phyloP scores from a whole-genome alignment of 2,888 invertebrate species.

The Nomada goodeniana region DNA sequence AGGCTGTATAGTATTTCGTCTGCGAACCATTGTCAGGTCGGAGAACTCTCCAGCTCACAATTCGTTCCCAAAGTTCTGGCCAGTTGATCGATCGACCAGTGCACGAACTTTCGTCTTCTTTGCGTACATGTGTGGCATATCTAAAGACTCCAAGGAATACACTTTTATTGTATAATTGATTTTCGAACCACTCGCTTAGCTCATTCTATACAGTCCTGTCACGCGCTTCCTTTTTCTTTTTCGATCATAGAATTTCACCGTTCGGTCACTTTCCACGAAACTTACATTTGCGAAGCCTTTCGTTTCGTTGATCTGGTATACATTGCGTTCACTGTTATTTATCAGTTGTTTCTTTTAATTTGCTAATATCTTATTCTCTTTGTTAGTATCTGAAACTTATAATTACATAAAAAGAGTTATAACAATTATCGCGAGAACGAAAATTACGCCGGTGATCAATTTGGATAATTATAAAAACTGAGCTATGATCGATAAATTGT shows the following conservation, averaged over 20 bases:
- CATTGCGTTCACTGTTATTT: background rate
- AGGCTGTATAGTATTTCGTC: background rate
- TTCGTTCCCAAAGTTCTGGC: conserved; percentile 15
- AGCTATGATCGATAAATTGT: too few relatives aligned
- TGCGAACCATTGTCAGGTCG: conserved; percentile 4
- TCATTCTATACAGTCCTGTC: conserved; percentile 20
- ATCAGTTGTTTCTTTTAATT: background rate
- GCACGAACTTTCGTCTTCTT: conserved; percentile 27
- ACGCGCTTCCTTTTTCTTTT: background rate
- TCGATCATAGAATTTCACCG: conserved; percentile 3
- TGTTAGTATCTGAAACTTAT: too few relatives aligned
- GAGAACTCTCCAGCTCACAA: conserved; percentile 7
- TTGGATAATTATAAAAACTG: too few relatives aligned
- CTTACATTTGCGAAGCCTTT: background rate
- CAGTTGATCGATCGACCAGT: conserved; percentile 25
- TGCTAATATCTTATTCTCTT: too few relatives aligned
- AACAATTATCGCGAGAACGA: too few relatives aligned
- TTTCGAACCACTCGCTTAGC: conserved; percentile 44
- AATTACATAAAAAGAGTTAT: too few relatives aligned
- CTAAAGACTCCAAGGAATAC: conserved; percentile 14
- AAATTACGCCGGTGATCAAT: too few relatives aligned
- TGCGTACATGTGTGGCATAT: conserved; percentile 17
- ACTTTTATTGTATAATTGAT: conserved; percentile 57
- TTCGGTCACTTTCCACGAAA: background rate
- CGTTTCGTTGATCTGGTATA: background rate